Percentiles rank a stretch among this genome's conserved stretches.
Conservation (phyloP, 2,113 vertebrate species). For the Thermophis baileyi region DNA sequence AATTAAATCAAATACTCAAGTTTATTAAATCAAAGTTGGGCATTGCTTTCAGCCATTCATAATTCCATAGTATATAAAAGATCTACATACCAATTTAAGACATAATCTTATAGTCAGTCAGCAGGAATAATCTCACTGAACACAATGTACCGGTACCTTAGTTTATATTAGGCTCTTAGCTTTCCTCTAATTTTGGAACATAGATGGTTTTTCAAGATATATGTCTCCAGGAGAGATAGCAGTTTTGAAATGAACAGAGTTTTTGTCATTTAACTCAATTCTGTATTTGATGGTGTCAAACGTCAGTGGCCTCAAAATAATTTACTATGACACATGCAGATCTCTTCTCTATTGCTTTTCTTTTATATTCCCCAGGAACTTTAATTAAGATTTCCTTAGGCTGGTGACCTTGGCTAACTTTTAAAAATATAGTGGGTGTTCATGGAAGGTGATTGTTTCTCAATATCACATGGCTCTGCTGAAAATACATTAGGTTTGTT, state of each 20-base stretch:
- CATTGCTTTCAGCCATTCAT: not conserved
- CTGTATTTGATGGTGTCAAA: constrained; percentile 65
- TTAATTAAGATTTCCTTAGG: constrained; percentile 65
- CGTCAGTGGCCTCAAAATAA: constrained; percentile 51
- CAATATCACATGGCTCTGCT: constrained; percentile 40
- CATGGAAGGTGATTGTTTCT: constrained; percentile 55
- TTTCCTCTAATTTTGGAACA: constrained; percentile 24
- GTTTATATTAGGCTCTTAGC: not conserved
- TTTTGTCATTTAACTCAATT: constrained; percentile 62
- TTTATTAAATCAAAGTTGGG: not conserved
- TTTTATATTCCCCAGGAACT: constrained; percentile 59
- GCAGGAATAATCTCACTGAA: not conserved
- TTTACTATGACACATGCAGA: constrained; percentile 37
- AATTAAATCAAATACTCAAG: not conserved
- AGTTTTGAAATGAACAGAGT: constrained; percentile 54
- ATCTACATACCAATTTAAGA: not conserved
- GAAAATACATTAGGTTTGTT: constrained; percentile 42
- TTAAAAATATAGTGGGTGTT: constrained; percentile 63
- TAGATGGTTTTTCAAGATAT: not conserved
- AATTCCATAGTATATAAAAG: not conserved
- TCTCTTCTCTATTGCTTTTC: constrained; percentile 46
- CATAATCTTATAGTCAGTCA: not conserved
- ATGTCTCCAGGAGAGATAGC: constrained; percentile 36
- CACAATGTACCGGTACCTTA: not conserved
- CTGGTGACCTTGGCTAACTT: constrained; percentile 60